These are phyloP conservation scores for Tenthredo amoena DNA, from an alignment of 2,888 invertebrate genomes.

Conservation along the genomic window DNA sequence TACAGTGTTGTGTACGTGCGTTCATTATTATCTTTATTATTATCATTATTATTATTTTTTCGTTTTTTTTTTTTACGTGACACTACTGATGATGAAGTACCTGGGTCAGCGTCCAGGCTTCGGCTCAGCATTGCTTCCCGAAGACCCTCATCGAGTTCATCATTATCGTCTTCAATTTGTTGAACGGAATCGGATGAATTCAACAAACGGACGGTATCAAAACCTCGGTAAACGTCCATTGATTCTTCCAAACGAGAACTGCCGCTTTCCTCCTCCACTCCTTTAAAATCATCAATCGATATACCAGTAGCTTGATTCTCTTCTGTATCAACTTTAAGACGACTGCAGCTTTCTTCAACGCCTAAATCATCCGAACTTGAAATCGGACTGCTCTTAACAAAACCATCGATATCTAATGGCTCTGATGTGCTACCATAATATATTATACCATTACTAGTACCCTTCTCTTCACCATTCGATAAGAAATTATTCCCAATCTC, in stretches of 20 bases:
- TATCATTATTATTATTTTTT: conserved; percentile 27
- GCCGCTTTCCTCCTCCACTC: conserved; percentile 21
- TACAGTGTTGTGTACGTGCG: conserved; percentile 52
- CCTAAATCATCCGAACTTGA: background rate
- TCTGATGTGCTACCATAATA: background rate
- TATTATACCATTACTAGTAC: background rate
- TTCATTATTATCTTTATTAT: conserved; percentile 21
- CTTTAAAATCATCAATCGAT: background rate
- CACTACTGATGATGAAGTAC: conserved; percentile 61
- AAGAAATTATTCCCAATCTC: background rate
- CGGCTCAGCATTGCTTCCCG: conserved; percentile 63
- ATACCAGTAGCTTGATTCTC: background rate
- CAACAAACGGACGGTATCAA: conserved; percentile 58
- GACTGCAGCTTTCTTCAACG: background rate
- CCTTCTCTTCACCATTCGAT: background rate
- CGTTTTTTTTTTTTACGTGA: conserved; percentile 48
- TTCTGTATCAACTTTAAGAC: background rate
- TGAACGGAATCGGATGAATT: conserved; percentile 50
- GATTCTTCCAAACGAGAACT: conserved; percentile 59
- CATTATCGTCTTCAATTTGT: conserved; percentile 55
- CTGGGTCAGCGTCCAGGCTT: conserved; percentile 68
- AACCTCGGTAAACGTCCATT: conserved; percentile 59
- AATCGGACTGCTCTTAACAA: background rate
- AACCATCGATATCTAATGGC: background rate
- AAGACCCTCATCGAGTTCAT: conserved; percentile 62